A percentile compares a stretch with the other conserved stretches of the same genome.
phyloP scores from a whole-genome alignment of 2,113 vertebrate species.

The Stegostoma tigrinum region DNA sequence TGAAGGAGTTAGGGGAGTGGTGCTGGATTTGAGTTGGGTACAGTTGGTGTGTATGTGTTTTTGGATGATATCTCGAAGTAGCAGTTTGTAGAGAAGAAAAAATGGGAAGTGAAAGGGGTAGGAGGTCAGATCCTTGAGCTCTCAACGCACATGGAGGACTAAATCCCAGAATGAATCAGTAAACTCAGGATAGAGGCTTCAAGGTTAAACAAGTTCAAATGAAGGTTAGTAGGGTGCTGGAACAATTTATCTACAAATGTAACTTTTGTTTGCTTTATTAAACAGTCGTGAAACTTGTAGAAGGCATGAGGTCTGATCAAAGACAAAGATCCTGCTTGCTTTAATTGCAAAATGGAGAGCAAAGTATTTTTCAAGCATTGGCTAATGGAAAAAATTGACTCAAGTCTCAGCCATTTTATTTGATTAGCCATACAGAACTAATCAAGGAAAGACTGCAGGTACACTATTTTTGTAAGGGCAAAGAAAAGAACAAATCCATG shows the following conservation, averaged over 20 bases:
- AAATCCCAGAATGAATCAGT: background rate
- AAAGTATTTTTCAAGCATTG: background rate
- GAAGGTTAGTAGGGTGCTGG: background rate
- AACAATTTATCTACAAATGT: background rate
- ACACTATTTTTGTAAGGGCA: background rate
- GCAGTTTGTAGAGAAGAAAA: background rate
- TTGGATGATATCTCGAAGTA: background rate
- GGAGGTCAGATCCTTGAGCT: background rate
- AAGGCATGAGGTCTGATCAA: background rate
- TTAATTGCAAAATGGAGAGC: background rate
- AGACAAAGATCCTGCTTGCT: background rate
- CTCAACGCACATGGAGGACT: background rate
- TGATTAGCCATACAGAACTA: background rate
- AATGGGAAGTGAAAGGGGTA: background rate
- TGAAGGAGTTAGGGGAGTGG: background rate
- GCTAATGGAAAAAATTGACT: background rate
- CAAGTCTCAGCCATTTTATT: background rate
- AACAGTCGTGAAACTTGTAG: background rate
- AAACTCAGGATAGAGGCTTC: background rate
- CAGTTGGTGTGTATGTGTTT: background rate
- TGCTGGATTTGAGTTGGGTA: background rate
- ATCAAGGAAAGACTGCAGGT: background rate
- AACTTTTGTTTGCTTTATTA: background rate
- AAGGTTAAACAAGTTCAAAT: background rate
- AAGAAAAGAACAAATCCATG: background rate